Conservation (phyloP, 2,113 vertebrate genomes). For the Syngnathus scovelli region DNA sequence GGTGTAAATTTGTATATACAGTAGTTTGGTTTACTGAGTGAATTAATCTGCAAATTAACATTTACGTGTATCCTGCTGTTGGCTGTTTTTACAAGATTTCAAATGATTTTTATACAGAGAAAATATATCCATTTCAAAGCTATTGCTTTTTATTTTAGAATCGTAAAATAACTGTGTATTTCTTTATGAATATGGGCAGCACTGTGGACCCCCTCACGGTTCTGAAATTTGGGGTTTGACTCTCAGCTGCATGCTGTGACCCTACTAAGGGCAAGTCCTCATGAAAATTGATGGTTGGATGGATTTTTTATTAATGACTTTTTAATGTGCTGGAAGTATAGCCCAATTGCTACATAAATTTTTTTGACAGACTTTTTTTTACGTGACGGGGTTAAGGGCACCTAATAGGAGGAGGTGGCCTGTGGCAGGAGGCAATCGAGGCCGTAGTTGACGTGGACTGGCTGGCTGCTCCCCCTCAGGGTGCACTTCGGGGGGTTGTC, state of each 20-base stretch:
- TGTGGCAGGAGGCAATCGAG: conserved; percentile 10
- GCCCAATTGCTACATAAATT: neutral
- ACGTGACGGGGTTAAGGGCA: neutral
- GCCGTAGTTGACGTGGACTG: conserved; percentile 12
- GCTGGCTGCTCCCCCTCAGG: conserved; percentile 31
- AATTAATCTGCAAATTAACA: neutral
- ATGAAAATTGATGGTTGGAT: neutral
- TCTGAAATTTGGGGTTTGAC: neutral
- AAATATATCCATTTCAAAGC: neutral
- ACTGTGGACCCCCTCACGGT: neutral
- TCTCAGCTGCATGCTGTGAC: neutral
- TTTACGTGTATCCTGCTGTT: neutral
- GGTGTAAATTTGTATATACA: neutral
- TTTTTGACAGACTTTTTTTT: neutral
- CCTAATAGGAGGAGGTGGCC: conserved; percentile 6
- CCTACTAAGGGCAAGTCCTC: neutral
- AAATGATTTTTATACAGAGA: neutral
- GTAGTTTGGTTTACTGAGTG: neutral
- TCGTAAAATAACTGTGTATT: neutral
- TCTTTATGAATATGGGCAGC: neutral
- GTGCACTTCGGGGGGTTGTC: conserved; percentile 32
- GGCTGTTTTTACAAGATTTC: neutral
- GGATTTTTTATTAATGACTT: neutral
- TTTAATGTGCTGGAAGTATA: neutral
- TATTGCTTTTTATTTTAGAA: neutral